A percentile compares a stretch with the other conserved stretches of the same genome.
Evolutionary conservation across 2,113 vertebrate species (phyloP).

Genomic region (Myocastor coypus): DNA sequence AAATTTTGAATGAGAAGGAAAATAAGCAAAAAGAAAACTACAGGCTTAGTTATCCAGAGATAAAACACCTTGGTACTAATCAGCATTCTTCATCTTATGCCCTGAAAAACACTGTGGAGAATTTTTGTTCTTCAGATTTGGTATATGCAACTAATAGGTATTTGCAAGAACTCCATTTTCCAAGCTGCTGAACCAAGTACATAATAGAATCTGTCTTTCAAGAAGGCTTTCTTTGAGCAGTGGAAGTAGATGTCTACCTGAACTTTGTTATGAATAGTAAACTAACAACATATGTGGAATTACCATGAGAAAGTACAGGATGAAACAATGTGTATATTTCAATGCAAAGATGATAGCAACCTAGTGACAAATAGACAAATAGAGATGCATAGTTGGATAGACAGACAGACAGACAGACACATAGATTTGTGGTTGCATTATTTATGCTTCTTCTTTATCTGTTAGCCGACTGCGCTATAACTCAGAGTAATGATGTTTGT

Average conservation of each 20-base stretch:
- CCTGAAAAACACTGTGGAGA: neutral
- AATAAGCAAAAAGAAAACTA: neutral
- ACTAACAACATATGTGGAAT: constrained; percentile 41
- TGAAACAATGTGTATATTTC: neutral
- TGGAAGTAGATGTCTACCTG: constrained; percentile 51
- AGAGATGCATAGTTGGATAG: neutral
- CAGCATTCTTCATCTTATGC: neutral
- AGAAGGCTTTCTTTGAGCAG: constrained; percentile 30
- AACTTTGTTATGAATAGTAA: constrained; percentile 52
- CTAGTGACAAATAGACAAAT: neutral
- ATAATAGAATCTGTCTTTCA: constrained; percentile 41
- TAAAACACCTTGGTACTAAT: neutral
- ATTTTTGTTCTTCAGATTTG: neutral
- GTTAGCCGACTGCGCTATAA: neutral
- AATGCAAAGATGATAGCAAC: neutral
- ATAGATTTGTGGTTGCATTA: neutral
- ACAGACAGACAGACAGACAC: neutral
- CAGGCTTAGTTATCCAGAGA: neutral
- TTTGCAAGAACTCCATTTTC: constrained; percentile 55
- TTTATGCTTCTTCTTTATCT: neutral
- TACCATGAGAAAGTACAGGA: neutral
- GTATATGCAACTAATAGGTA: constrained; percentile 47
- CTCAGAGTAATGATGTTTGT: constrained; percentile 1
- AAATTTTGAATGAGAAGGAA: neutral
- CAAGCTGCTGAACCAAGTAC: neutral